Evolutionary conservation across 2,797 vertebrate species (phyloP).

Genomic region (Hirundo rustica): DNA sequence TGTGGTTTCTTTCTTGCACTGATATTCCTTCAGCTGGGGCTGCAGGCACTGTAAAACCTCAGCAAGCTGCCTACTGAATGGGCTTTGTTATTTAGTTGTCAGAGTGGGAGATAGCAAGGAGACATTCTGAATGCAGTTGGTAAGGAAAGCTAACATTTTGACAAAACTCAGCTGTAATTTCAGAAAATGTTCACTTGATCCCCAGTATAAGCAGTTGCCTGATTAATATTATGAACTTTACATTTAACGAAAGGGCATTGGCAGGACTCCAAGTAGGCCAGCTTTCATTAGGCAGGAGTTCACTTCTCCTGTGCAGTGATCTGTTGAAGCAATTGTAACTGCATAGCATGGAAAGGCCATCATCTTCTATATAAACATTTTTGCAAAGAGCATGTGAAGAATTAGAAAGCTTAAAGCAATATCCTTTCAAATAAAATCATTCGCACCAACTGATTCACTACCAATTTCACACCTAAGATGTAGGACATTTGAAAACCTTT

Average conservation of each 20-base stretch:
- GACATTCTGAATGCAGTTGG: background rate
- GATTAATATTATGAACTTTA: slow-evolving; percentile 75
- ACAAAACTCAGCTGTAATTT: slow-evolving; percentile 51
- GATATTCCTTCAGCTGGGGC: slow-evolving; percentile 1
- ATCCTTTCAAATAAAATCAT: slow-evolving; percentile 52
- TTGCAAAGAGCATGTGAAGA: slow-evolving; percentile 69
- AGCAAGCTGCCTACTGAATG: background rate
- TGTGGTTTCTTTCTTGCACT: background rate
- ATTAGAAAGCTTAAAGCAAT: slow-evolving; percentile 61
- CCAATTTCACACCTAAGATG: slow-evolving; percentile 61
- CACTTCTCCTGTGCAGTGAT: slow-evolving; percentile 75
- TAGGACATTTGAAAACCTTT: slow-evolving; percentile 57
- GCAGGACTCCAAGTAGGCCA: slow-evolving; percentile 57
- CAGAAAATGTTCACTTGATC: slow-evolving; percentile 46
- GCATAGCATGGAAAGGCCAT: slow-evolving; percentile 75
- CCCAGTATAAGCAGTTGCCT: slow-evolving; percentile 58
- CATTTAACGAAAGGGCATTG: slow-evolving; percentile 67
- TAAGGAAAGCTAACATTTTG: slow-evolving; percentile 41
- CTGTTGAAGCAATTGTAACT: slow-evolving; percentile 75
- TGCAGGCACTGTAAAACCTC: background rate
- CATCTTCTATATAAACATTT: slow-evolving; percentile 71
- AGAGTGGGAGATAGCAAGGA: background rate
- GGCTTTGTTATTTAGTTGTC: background rate
- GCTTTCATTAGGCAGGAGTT: slow-evolving; percentile 73
- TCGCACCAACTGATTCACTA: slow-evolving; percentile 46